Evolutionary conservation across 2,888 invertebrate genomes (phyloP).

Genomic region (Phyllotreta cruciferae): DNA sequence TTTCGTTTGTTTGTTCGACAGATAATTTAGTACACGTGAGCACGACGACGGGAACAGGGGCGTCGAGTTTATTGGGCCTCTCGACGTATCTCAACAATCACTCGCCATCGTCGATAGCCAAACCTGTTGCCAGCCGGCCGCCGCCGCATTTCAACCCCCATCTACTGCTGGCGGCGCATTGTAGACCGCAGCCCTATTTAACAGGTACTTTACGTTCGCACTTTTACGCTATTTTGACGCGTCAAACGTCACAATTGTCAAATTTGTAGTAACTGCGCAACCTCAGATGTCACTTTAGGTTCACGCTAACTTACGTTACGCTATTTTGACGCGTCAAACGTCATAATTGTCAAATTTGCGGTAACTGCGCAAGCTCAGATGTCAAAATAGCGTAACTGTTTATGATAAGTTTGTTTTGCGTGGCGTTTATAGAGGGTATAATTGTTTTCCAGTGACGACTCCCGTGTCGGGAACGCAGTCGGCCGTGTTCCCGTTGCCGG

Average conservation of each 20-base stretch:
- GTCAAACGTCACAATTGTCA: too few relatives aligned
- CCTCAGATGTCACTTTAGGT: too few relatives aligned
- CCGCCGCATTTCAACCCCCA: conserved; percentile 74
- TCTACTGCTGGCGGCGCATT: conserved; percentile 81
- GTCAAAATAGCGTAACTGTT: not conserved
- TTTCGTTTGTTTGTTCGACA: conserved; percentile 44
- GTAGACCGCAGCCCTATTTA: conserved; percentile 82
- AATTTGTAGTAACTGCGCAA: too few relatives aligned
- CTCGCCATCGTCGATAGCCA: conserved; percentile 73
- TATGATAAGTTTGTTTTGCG: conserved; percentile 31
- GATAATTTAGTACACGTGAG: conserved; percentile 57
- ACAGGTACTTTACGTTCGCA: conserved; percentile 65
- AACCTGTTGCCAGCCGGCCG: conserved; percentile 81
- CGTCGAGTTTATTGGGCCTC: conserved; percentile 53
- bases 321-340: not conserved
- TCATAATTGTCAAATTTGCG: too few relatives aligned
- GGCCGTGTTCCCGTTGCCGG: conserved; percentile 60
- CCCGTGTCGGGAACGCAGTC: conserved; percentile 62
- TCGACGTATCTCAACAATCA: conserved; percentile 61
- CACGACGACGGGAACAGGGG: conserved; percentile 19
- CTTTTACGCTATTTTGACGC: not conserved
- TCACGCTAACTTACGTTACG: not conserved
- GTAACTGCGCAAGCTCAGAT: not conserved
- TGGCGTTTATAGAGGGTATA: conserved; percentile 17
- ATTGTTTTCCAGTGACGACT: conserved; percentile 56